A percentile compares a stretch with the other conserved stretches of the same genome.
Evolutionary conservation across 2,888 invertebrate genomes (phyloP).

Genomic region (Drosophila macrospina): DNA sequence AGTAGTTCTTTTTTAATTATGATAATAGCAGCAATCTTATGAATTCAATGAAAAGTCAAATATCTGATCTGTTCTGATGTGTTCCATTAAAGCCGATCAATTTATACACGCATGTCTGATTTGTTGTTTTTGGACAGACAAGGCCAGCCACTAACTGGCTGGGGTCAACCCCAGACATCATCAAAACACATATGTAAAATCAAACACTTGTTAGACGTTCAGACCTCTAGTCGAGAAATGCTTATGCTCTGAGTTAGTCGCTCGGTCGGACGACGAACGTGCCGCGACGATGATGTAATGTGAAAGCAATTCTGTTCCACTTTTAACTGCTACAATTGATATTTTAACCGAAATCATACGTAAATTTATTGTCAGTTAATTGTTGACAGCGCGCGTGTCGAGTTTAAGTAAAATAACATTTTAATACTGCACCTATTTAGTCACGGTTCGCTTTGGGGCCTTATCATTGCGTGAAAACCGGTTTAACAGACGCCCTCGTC

Average conservation of each 20-base stretch:
- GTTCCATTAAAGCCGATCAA: constrained; percentile 62
- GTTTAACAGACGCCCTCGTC: constrained; percentile 36
- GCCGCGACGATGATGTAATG: constrained; percentile 53
- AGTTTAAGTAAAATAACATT: constrained; percentile 34
- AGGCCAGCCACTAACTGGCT: constrained; percentile 50
- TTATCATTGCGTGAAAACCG: constrained; percentile 39
- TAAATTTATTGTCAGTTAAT: constrained; percentile 41
- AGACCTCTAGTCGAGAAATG: constrained; percentile 26
- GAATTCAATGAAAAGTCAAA: constrained; percentile 40
- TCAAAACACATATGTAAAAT: constrained; percentile 33
- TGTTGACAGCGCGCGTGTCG: constrained; percentile 27
- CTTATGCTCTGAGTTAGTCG: constrained; percentile 29
- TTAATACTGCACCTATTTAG: constrained; percentile 24
- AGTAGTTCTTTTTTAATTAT: constrained; percentile 23
- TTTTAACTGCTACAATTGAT: constrained; percentile 29
- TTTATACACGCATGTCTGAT: constrained; percentile 49
- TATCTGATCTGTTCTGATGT: constrained; percentile 38
- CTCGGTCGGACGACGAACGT: constrained; percentile 13
- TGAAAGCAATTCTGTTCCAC: constrained; percentile 43
- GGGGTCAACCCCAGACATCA: constrained; percentile 43
- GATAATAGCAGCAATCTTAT: constrained; percentile 27
- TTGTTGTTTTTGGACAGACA: constrained; percentile 40
- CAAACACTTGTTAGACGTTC: constrained; percentile 22
- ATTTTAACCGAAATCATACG: constrained; percentile 19
- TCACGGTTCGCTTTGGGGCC: neutral